Conservation (phyloP, 2,888 invertebrate species). For the Heliconius ethilla region DNA sequence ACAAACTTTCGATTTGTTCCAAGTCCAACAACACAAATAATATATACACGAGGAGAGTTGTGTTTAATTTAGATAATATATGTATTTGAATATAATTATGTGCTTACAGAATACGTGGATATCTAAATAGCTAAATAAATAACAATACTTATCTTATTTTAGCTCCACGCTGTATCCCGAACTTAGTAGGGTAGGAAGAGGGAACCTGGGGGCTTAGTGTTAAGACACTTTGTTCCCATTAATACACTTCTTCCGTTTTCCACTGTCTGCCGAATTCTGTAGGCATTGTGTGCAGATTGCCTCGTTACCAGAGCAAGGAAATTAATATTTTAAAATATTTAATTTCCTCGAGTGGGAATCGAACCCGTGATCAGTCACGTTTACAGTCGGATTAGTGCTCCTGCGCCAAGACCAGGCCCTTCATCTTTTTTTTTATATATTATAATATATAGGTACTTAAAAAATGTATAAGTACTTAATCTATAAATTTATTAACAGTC, state of each 20-base stretch:
- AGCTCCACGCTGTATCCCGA: neutral
- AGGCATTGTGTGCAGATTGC: neutral
- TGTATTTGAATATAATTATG: neutral
- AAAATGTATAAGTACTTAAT: neutral
- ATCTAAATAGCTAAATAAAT: too few species aligned
- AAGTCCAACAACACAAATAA: neutral
- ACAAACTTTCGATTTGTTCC: neutral
- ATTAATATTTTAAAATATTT: neutral
- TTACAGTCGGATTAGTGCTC: too few species aligned
- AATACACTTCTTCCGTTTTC: too few species aligned
- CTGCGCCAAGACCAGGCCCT: too few species aligned
- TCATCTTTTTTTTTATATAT: too few species aligned
- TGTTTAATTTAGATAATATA: neutral
- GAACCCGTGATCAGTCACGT: neutral
- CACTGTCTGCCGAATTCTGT: too few species aligned
- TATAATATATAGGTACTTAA: too few species aligned
- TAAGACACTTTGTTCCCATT: too few species aligned
- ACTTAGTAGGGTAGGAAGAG: neutral
- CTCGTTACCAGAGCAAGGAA: too few species aligned
- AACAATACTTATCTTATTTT: neutral
- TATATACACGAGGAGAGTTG: neutral
- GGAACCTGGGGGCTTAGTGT: neutral
- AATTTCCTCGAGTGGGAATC: neutral
- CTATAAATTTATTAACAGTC: slow-evolving; percentile 71
- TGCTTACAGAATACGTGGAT: too few species aligned